These are phyloP conservation scores for Leptinotarsa lineolata DNA, from an alignment of 1,140 invertebrate species.

Conservation along the genomic window DNA sequence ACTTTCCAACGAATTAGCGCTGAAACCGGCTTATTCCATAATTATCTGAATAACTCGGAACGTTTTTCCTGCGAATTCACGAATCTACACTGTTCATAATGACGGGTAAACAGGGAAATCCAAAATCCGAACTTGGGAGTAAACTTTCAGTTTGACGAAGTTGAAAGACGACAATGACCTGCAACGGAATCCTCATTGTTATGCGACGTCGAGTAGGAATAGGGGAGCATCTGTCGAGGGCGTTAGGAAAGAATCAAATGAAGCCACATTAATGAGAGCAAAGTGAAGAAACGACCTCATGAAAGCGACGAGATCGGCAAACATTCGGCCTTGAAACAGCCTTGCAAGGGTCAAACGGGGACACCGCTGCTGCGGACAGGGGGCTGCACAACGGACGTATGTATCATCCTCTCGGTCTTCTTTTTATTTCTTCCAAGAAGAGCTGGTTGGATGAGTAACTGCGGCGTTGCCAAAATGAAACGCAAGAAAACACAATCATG, in stretches of 20 bases:
- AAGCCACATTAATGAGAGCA: conserved; percentile 21
- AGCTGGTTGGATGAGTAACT: background rate
- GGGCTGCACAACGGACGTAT: conserved; percentile 26
- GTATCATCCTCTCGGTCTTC: background rate
- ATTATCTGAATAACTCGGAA: no score
- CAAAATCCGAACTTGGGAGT: background rate
- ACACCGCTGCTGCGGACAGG: conserved; percentile 25
- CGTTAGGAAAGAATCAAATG: conserved; percentile 8
- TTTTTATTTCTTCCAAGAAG: conserved; percentile 1
- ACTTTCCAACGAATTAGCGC: no score
- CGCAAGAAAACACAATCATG: no score
- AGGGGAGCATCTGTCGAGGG: background rate
- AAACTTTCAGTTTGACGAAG: background rate
- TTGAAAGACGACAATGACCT: background rate
- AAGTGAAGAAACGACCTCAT: conserved; percentile 46
- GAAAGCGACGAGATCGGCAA: conserved; percentile 41
- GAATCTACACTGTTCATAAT: background rate
- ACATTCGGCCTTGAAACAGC: conserved; percentile 55
- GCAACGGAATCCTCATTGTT: no score
- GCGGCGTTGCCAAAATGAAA: background rate
- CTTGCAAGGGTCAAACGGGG: conserved; percentile 39
- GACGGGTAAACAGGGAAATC: background rate
- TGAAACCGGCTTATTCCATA: no score
- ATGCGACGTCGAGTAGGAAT: background rate
- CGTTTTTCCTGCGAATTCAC: background rate